A percentile compares a stretch with the other conserved stretches of the same genome.
Evolutionary conservation across 2,113 vertebrate species (phyloP).

Genomic region (Bombycilla garrulus): DNA sequence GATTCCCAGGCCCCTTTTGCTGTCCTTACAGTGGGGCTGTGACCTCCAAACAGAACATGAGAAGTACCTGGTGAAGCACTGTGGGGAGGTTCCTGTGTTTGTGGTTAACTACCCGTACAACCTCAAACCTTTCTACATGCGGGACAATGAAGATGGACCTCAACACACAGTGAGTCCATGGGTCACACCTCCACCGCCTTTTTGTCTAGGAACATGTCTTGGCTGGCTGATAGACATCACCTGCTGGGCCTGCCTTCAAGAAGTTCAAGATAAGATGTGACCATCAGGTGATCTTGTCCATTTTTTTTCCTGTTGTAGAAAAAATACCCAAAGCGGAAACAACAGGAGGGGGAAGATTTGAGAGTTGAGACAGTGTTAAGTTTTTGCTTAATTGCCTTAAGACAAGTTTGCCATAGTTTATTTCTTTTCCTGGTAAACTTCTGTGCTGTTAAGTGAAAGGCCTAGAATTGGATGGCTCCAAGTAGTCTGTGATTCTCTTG

Average conservation of each 20-base stretch:
- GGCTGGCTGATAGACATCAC: background rate
- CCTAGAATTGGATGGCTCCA: background rate
- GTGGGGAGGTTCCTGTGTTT: slow-evolving; percentile 88
- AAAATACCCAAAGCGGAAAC: background rate
- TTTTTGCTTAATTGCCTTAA: background rate
- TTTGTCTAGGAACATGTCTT: background rate
- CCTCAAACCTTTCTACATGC: slow-evolving; percentile 95
- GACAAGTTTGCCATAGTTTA: background rate
- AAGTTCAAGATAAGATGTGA: background rate
- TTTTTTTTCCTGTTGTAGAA: background rate
- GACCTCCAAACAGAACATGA: slow-evolving; percentile 95
- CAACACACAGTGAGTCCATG: slow-evolving; percentile 80
- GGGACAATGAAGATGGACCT: slow-evolving; percentile 87
- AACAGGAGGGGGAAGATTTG: background rate
- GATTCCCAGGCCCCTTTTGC: background rate
- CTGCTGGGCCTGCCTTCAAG: background rate
- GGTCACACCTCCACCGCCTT: background rate
- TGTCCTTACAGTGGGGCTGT: slow-evolving; percentile 87
- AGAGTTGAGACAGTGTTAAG: background rate
- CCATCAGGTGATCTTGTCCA: background rate
- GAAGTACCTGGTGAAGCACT: slow-evolving; percentile 90
- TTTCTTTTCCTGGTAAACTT: background rate
- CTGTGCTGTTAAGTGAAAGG: background rate
- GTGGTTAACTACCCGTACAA: slow-evolving; percentile 88
- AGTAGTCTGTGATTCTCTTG: background rate